Percentiles rank a stretch among this genome's conserved stretches.
phyloP scores from a whole-genome alignment of 2,888 invertebrate genomes.

The Mesorhabditis sp. region DNA sequence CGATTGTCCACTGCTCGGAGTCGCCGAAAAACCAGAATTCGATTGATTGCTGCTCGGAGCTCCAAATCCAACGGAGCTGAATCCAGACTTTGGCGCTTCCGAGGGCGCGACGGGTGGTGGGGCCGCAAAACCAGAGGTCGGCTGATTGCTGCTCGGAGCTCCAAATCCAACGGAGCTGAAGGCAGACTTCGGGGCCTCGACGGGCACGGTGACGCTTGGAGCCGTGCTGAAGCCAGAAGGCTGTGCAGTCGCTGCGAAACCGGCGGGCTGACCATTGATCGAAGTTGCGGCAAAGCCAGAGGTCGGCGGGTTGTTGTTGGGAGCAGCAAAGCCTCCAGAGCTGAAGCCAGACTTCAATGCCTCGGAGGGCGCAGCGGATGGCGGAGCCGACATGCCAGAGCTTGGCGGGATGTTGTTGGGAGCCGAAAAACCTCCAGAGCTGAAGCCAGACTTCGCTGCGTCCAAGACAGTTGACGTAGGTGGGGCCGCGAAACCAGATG shows the following conservation, averaged over 20 bases:
- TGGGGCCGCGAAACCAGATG: no score
- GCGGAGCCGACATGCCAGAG: not conserved
- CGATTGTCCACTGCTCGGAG: not conserved
- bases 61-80: not conserved
- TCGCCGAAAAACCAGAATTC: constrained; percentile 5
- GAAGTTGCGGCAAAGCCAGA: no score
- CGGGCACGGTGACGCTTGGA: no score
- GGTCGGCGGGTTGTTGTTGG: not conserved
- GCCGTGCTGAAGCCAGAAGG: no score
- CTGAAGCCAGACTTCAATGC: constrained; percentile 8
- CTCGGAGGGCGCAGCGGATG: not conserved
- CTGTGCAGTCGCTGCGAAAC: no score
- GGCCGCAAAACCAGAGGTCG: not conserved
- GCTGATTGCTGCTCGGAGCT: not conserved
- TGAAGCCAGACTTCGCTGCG: no score
- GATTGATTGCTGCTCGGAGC: not conserved
- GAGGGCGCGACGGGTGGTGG: no score
- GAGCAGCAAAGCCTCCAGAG: constrained; percentile 6
- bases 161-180: not conserved
- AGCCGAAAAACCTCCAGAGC: constrained; percentile 17
- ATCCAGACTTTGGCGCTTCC: no score
- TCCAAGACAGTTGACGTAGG: no score
- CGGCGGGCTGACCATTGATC: no score
- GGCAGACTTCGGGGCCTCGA: no score
- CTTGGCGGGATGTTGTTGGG: not conserved